Evolutionary conservation across 1,140 invertebrate genomes (phyloP).

Genomic region (Leptoteleia sp.): DNA sequence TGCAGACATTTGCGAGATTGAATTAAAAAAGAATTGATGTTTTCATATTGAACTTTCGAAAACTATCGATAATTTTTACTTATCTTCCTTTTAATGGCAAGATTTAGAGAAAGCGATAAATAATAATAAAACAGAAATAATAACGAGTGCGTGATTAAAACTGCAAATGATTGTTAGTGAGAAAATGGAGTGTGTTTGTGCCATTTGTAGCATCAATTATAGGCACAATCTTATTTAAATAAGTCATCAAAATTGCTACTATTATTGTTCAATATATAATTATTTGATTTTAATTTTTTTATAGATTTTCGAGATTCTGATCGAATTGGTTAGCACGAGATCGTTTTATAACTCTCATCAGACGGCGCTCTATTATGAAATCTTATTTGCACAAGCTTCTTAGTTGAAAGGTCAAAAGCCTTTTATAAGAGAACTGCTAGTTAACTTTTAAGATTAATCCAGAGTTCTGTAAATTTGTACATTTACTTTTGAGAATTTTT

Average conservation of each 20-base stretch:
- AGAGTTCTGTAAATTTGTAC: constrained; percentile 42
- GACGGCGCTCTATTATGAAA: constrained; percentile 19
- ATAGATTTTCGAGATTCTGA: constrained; percentile 23
- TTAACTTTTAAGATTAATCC: constrained; percentile 1
- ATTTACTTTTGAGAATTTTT: constrained; percentile 37
- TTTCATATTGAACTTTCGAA: background rate
- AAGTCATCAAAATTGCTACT: constrained; percentile 35
- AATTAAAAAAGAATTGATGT: background rate
- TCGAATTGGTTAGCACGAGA: background rate
- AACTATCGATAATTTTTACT: background rate
- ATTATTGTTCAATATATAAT: constrained; percentile 21
- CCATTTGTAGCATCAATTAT: constrained; percentile 31
- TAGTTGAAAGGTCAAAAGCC: background rate
- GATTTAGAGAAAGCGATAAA: background rate
- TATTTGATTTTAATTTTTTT: constrained; percentile 1
- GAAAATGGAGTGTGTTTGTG: constrained; percentile 21
- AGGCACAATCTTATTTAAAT: constrained; percentile 43
- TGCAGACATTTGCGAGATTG: too few relatives aligned
- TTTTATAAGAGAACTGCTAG: constrained; percentile 3
- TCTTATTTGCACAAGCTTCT: constrained; percentile 9
- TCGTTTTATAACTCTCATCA: constrained; percentile 3
- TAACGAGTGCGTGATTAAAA: constrained; percentile 3
- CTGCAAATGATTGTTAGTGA: background rate
- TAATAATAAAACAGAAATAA: too few relatives aligned
- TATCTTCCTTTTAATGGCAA: constrained; percentile 29